Percentiles rank a stretch among this genome's conserved stretches.
Conservation (phyloP, 2,888 invertebrate genomes). For the Isoperla grammatica region DNA sequence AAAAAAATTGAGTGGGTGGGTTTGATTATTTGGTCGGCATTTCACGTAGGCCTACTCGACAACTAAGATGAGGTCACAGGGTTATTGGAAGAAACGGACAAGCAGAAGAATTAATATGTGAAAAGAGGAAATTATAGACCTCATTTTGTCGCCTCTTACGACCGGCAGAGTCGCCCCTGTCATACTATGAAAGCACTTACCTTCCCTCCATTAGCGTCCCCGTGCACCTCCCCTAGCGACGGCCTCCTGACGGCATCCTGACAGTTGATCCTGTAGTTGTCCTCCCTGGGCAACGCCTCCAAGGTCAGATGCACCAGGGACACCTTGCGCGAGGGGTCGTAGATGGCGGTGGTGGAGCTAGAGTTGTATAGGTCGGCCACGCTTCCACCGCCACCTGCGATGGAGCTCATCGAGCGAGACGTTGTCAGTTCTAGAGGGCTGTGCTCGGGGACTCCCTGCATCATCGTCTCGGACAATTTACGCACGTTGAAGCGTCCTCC, state of each 20-base stretch:
- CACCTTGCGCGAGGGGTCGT: slow-evolving; percentile 43
- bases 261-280: slow-evolving; percentile 70
- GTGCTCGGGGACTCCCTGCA: slow-evolving; percentile 29
- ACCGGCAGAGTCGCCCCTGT: too few relatives aligned
- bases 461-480: slow-evolving; percentile 17
- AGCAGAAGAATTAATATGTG: too few relatives aligned
- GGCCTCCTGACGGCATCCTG: slow-evolving; percentile 72
- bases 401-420: neutral
- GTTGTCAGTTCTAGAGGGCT: slow-evolving; percentile 23
- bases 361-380: slow-evolving; percentile 13
- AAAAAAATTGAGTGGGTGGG: too few relatives aligned
- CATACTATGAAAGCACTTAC: slow-evolving; percentile 39
- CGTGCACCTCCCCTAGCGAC: slow-evolving; percentile 77
- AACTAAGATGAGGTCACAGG: too few relatives aligned
- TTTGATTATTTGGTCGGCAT: too few relatives aligned
- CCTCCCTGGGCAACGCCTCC: slow-evolving; percentile 74
- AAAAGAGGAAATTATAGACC: too few relatives aligned
- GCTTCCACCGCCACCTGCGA: slow-evolving; percentile 2
- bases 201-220: slow-evolving; percentile 49
- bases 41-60: too few relatives aligned
- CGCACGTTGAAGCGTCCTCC: slow-evolving; percentile 27
- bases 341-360: slow-evolving; percentile 9
- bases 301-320: slow-evolving; percentile 63
- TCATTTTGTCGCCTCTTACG: too few relatives aligned
- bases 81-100: too few relatives aligned